A percentile compares a stretch with the other conserved stretches of the same genome.
Evolutionary conservation across 2,113 vertebrate genomes (phyloP).

Genomic region (Seriola dumerili): DNA sequence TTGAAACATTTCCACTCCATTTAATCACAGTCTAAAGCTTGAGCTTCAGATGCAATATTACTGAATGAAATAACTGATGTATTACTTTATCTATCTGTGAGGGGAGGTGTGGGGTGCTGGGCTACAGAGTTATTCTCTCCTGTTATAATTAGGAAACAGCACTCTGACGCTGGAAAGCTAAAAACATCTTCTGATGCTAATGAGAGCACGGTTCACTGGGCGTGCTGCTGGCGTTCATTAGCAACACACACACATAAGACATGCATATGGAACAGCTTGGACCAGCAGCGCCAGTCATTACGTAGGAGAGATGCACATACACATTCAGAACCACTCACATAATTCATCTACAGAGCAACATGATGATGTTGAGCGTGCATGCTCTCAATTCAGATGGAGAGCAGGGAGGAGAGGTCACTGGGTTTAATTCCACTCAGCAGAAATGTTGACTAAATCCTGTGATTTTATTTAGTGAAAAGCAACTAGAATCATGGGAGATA

Average conservation of each 20-base stretch:
- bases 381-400: constrained; percentile 26
- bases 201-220: constrained; percentile 13
- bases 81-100: constrained; percentile 11
- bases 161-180: constrained; percentile 21
- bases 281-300: constrained; percentile 5
- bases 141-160: constrained; percentile 28
- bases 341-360: constrained; percentile 26
- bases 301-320: background rate
- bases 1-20: background rate
- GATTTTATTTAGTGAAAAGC: constrained; percentile 46
- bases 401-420: background rate
- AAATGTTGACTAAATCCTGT: constrained; percentile 65
- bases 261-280: background rate
- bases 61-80: background rate
- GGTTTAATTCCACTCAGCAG: constrained; percentile 53
- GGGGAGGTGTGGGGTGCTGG: constrained; percentile 4
- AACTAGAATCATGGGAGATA: constrained; percentile 32
- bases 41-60: background rate
- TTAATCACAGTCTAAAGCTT: constrained; percentile 4
- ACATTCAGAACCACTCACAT: constrained; percentile 13
- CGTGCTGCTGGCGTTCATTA: constrained; percentile 41
- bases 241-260: constrained; percentile 2
- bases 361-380: constrained; percentile 12
- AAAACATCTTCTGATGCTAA: constrained; percentile 46
- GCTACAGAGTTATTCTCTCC: constrained; percentile 21